Percentiles rank a stretch among this genome's conserved stretches.
Evolutionary conservation across 2,113 vertebrate genomes (phyloP).

Genomic region (Phalacrocorax aristotelis): DNA sequence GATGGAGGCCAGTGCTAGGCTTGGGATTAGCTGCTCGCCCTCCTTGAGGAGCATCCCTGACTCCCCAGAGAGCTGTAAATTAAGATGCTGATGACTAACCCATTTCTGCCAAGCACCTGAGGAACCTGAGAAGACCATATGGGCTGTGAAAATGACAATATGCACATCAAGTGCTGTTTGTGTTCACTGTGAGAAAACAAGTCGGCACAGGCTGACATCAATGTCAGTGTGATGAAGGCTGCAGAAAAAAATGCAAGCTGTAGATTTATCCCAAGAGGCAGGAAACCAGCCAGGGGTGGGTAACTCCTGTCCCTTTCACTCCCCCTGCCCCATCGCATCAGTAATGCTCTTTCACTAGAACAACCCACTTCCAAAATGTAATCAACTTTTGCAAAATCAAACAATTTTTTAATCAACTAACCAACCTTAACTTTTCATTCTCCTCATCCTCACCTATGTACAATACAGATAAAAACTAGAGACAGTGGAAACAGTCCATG

Average conservation of each 20-base stretch:
- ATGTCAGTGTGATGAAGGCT: not conserved
- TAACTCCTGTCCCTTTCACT: not conserved
- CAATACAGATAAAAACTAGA: not conserved
- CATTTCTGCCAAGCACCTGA: conserved; percentile 31
- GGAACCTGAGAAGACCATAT: conserved; percentile 27
- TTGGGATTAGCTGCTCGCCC: not conserved
- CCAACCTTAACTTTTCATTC: not conserved
- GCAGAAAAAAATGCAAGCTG: not conserved
- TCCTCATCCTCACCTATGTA: not conserved
- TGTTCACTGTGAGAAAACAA: not conserved
- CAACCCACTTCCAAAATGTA: not conserved
- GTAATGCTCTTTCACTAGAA: not conserved
- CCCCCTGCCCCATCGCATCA: accelerated
- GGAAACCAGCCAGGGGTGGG: not conserved
- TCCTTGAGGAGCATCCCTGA: not conserved
- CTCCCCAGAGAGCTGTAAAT: not conserved
- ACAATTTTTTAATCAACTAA: no score
- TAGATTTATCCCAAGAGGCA: not conserved
- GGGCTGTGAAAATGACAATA: conserved; percentile 44
- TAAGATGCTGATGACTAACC: not conserved
- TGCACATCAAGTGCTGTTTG: not conserved
- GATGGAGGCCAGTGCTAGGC: not conserved
- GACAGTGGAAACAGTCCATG: not conserved
- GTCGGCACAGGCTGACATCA: not conserved
- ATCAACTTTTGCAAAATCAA: not conserved